Evolutionary conservation across 2,888 invertebrate genomes (phyloP).

Genomic region (Mesoligia furuncula): DNA sequence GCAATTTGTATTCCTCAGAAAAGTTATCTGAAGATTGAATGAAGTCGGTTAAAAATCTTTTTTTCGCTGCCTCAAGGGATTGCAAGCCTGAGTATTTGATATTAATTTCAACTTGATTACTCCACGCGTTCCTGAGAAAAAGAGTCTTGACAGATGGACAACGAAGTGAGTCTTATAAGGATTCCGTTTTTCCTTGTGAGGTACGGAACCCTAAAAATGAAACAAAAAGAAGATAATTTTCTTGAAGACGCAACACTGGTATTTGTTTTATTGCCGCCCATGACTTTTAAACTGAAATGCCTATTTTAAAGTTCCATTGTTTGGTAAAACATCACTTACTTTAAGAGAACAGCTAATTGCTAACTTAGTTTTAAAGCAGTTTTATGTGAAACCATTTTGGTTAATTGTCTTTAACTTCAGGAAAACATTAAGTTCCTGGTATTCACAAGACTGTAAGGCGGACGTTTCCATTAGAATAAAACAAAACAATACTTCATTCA

Average conservation of each 20-base stretch:
- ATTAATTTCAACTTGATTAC: too few relatives aligned
- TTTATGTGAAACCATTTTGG: conserved; percentile 42
- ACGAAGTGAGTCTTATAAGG: too few relatives aligned
- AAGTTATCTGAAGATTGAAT: background rate
- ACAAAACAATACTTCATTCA: conserved; percentile 9
- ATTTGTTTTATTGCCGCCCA: conserved; percentile 34
- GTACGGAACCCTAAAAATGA: conserved; percentile 1
- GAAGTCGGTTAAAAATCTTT: background rate
- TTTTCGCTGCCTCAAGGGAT: too few relatives aligned
- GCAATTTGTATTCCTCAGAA: background rate
- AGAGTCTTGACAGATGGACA: too few relatives aligned
- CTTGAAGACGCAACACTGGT: conserved; percentile 2
- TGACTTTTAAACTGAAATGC: conserved; percentile 23
- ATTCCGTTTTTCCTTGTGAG: too few relatives aligned
- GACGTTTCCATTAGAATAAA: conserved; percentile 1
- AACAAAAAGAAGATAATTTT: conserved; percentile 46
- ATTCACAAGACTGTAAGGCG: conserved; percentile 4
- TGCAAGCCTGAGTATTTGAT: too few relatives aligned
- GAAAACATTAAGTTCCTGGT: background rate
- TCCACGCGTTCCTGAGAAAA: too few relatives aligned
- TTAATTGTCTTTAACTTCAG: conserved; percentile 18
- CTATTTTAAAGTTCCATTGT: conserved; percentile 45
- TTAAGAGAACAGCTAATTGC: conserved; percentile 32
- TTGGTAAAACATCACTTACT: conserved; percentile 26
- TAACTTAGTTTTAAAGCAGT: conserved; percentile 19